Evolutionary conservation across 2,797 vertebrate species (phyloP).

Genomic region (Pseudocheirus occidentalis): DNA sequence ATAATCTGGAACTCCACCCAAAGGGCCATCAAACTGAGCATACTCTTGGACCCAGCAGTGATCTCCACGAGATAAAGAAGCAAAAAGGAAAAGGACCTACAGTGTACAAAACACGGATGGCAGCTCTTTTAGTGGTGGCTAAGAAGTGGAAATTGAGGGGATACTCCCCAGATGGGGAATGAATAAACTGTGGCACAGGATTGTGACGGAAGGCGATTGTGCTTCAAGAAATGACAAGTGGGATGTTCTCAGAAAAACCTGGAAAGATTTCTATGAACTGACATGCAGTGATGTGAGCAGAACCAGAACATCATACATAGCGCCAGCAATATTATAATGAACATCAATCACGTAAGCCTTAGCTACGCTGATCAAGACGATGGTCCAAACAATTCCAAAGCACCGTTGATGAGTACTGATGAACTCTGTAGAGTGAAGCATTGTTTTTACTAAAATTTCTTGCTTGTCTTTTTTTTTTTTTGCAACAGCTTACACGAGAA

Average conservation of each 20-base stretch:
- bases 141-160: neutral
- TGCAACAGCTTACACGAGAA: too few relatives aligned
- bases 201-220: neutral
- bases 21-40: too few relatives aligned
- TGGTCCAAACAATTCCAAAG: too few relatives aligned
- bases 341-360: accelerated
- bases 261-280: neutral
- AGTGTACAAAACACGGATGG: neutral
- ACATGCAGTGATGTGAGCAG: neutral
- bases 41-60: neutral
- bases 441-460: too few relatives aligned
- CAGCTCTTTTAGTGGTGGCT: neutral
- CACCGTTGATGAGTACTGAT: too few relatives aligned
- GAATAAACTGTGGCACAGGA: neutral
- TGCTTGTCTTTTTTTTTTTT: too few relatives aligned
- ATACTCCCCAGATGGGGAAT: neutral
- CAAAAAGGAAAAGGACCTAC: too few relatives aligned
- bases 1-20: too few relatives aligned
- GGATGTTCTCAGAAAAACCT: neutral
- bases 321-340: neutral
- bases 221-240: neutral
- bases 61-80: too few relatives aligned
- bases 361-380: too few relatives aligned
- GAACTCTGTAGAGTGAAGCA: too few relatives aligned
- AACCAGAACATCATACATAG: too few relatives aligned